Percentiles rank a stretch among this genome's conserved stretches.
Conservation (phyloP, 2,113 vertebrate species). For the Hemiprocne comata region DNA sequence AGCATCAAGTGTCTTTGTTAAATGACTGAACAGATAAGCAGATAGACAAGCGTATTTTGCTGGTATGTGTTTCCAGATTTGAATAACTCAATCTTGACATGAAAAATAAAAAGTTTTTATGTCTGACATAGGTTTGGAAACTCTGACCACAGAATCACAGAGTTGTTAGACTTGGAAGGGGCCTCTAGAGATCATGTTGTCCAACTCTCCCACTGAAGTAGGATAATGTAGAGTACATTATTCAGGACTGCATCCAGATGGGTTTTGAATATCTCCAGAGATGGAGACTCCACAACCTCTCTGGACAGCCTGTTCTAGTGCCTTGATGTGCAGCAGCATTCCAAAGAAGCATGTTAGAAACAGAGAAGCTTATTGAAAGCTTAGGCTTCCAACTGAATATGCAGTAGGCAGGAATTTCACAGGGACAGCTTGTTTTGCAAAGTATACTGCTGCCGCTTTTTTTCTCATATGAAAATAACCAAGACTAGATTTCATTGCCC, state of each 20-base stretch:
- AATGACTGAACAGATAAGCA: constrained; percentile 22
- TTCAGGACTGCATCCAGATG: no score
- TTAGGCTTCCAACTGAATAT: not conserved
- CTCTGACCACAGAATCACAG: no score
- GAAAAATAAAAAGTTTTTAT: constrained; percentile 5
- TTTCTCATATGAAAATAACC: not conserved
- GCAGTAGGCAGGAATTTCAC: constrained; percentile 30
- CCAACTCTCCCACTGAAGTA: no score
- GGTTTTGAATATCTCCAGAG: no score
- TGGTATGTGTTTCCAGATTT: constrained; percentile 16
- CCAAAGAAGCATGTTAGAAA: not conserved
- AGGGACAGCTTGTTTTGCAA: constrained; percentile 32
- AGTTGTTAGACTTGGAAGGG: no score
- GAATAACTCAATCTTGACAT: constrained; percentile 1
- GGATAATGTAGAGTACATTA: no score
- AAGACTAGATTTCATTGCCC: not conserved
- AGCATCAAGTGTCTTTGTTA: not conserved
- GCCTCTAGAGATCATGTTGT: no score
- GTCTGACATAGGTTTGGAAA: constrained; percentile 18
- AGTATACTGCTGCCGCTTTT: not conserved
- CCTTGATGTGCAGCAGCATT: not conserved
- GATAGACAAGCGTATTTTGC: not conserved
- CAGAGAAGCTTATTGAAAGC: not conserved
- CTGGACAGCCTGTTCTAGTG: no score
- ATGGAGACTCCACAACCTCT: no score